phyloP scores from a whole-genome alignment of 1,140 invertebrate species.

The Hormaphis cornu region DNA sequence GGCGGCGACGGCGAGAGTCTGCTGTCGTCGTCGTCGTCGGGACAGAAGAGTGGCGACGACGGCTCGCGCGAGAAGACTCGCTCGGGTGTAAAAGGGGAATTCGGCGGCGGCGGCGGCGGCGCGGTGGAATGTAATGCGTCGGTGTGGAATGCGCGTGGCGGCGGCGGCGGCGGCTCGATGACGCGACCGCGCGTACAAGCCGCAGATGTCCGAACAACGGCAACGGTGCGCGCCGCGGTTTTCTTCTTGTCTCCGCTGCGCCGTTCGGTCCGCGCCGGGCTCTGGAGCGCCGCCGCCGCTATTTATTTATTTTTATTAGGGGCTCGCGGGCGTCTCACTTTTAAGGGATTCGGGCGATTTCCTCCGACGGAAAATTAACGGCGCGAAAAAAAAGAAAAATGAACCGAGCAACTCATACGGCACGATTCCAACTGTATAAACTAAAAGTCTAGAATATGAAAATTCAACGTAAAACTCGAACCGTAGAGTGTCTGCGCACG shows the following conservation, averaged over 20 bases:
- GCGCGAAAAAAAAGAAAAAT: too few relatives aligned
- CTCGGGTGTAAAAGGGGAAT: slow-evolving; percentile 22
- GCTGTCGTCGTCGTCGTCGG: background rate
- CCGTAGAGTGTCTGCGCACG: too few relatives aligned
- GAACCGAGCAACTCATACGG: too few relatives aligned
- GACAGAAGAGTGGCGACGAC: background rate
- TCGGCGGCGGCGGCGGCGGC: slow-evolving; percentile 23
- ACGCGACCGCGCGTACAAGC: background rate
- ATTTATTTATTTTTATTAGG: too few relatives aligned
- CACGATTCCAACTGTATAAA: too few relatives aligned
- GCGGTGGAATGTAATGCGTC: slow-evolving; percentile 27
- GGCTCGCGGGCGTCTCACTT: too few relatives aligned
- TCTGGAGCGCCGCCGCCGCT: background rate
- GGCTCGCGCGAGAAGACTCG: background rate
- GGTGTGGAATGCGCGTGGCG: slow-evolving; percentile 28
- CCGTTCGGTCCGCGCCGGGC: too few relatives aligned
- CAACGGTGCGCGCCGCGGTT: slow-evolving; percentile 11
- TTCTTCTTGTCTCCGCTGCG: background rate
- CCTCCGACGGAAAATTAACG: too few relatives aligned
- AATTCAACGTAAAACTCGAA: too few relatives aligned
- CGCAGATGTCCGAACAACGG: slow-evolving; percentile 32
- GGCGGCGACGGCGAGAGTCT: background rate
- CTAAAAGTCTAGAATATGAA: too few relatives aligned
- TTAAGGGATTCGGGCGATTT: too few relatives aligned
- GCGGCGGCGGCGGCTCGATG: background rate